Evolutionary conservation across 2,888 invertebrate species (phyloP), one percentile per base, ranked within the genome.

Genomic region (Dryocosmus kuriphilus): DNA sequence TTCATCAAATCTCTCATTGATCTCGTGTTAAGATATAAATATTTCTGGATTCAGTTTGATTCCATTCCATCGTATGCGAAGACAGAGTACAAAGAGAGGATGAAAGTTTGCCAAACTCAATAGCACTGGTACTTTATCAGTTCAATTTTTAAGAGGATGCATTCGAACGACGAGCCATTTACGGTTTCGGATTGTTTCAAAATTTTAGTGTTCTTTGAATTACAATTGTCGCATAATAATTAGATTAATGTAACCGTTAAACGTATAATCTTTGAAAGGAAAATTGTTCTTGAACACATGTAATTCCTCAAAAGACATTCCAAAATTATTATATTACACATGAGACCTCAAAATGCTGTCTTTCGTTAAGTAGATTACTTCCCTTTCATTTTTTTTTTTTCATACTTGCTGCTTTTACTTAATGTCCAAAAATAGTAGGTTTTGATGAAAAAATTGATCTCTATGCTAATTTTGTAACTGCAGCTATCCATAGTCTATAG

Each of bases 21-120:
- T 32, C 55, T 27, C 22, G 38, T 67, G 38, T 51, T 76, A 41
- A 76, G 57, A 32, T 41, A 51, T n/a, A n/a, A n/a, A 41, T 16
- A 41, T 41, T 41, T 16, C 41, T 16, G 41, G 16, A 16, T 51
- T 51, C n/a, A n/a, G n/a, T 51, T 51, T 51, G 51, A 51, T 51
- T n/a, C 51, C n/a, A 14, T 57, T 16, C 11, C 71, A 63, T 41
- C 71, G 63, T 27, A 41, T 24, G 38, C 22, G 19, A 75, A 74
- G 46, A 71, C 9, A 74, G 32, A 41, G 71, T 71, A 71, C 51
- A 71, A 71, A 71, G 46, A 71, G 27, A 19, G 27, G 46, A 67
- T 24, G 63, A 67, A 46, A 14, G 57, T 24, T 24, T 57, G 11
- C 24, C 57, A 57, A 24, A 11, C n/a, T 16, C 46, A 22, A 55